Evolutionary conservation across 2,888 invertebrate species (phyloP).

Genomic region (Aricia artaxerxes): DNA sequence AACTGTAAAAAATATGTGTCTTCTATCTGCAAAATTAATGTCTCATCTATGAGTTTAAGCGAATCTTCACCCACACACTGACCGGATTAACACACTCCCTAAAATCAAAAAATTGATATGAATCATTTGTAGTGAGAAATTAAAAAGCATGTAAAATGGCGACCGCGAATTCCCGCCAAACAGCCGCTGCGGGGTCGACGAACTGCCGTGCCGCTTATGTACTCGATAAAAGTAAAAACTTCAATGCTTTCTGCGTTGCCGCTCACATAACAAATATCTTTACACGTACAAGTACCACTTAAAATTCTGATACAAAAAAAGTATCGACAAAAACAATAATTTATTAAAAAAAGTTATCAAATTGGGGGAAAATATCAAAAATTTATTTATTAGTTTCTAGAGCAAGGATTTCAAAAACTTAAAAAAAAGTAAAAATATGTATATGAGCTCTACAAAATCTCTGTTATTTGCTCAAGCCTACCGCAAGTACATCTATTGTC

Average conservation of each 20-base stretch:
- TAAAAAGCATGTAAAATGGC: slow-evolving; percentile 32
- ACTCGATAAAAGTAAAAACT: slow-evolving; percentile 75
- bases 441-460: neutral
- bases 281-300: neutral
- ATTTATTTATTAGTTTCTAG: neutral
- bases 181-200: slow-evolving; percentile 43
- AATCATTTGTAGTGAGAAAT: slow-evolving; percentile 22
- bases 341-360: no score
- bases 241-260: slow-evolving; percentile 55
- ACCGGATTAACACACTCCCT: slow-evolving; percentile 1
- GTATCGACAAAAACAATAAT: no score
- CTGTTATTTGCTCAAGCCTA: neutral
- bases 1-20: neutral
- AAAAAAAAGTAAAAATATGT: neutral
- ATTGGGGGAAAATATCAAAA: no score
- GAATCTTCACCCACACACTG: neutral
- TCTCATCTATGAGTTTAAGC: neutral
- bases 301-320: no score
- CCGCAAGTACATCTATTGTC: neutral
- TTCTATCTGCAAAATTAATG: slow-evolving; percentile 5
- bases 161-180: slow-evolving; percentile 49
- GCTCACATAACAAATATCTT: slow-evolving; percentile 48
- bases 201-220: slow-evolving; percentile 48
- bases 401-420: no score
- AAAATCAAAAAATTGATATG: slow-evolving; percentile 22